Conservation (phyloP, 2,888 invertebrate genomes). For the Meganola albula region DNA sequence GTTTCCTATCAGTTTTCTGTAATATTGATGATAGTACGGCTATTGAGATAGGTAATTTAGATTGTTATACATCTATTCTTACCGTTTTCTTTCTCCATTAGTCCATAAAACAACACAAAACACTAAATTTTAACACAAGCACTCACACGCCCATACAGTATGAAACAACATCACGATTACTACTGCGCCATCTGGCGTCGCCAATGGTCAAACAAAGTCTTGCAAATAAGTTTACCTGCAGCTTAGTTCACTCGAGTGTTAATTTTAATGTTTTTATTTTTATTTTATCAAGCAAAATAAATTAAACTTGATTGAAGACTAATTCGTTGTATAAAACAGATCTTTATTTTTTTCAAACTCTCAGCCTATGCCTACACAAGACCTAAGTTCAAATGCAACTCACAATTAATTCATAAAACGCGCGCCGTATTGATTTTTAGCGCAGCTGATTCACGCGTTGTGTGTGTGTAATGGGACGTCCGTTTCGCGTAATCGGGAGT, state of each 20-base stretch:
- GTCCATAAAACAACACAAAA: conserved; percentile 68
- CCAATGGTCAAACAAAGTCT: conserved; percentile 38
- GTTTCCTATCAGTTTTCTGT: conserved; percentile 57
- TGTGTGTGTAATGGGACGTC: conserved; percentile 22
- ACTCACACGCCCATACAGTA: conserved; percentile 75
- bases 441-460: conserved; percentile 62
- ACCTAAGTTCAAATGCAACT: conserved; percentile 13
- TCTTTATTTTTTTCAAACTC: conserved; percentile 7
- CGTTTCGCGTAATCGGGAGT: conserved; percentile 51
- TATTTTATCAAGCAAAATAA: conserved; percentile 32
- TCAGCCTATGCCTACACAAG: conserved; percentile 9
- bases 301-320: conserved; percentile 28
- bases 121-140: conserved; percentile 71
- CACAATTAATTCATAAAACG: conserved; percentile 29
- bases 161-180: conserved; percentile 74
- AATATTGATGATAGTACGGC: conserved; percentile 38
- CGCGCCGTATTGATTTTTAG: conserved; percentile 64
- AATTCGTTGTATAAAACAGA: conserved; percentile 16
- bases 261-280: conserved; percentile 45
- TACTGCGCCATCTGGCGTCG: conserved; percentile 71
- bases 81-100: conserved; percentile 64
- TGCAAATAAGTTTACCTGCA: conserved; percentile 48
- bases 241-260: conserved; percentile 50
- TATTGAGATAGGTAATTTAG: conserved; percentile 26
- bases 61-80: conserved; percentile 45